These are phyloP conservation scores for Pelobates cultripes DNA, from an alignment of 2,797 vertebrate genomes.

Conservation along the genomic window DNA sequence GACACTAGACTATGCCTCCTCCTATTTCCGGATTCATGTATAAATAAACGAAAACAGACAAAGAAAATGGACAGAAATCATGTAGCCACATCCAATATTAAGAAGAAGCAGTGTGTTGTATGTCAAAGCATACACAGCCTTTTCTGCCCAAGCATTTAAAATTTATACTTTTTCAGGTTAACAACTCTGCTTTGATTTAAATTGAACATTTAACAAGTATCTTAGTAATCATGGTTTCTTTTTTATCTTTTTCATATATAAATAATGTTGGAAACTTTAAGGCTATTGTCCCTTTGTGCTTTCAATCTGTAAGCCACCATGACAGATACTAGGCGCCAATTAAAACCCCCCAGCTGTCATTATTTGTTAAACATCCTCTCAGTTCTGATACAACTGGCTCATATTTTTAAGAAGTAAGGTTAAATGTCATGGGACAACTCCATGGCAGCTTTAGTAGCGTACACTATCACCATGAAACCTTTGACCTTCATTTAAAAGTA, in stretches of 20 bases:
- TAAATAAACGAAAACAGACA: no score
- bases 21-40: no score
- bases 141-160: no score
- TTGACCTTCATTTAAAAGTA: neutral
- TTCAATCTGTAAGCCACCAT: slow-evolving; percentile 15
- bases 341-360: slow-evolving; percentile 25
- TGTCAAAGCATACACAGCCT: no score
- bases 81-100: no score
- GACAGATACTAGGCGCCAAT: slow-evolving; percentile 11
- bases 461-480: neutral
- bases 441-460: neutral
- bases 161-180: no score
- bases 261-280: slow-evolving; percentile 38
- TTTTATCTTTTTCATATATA: neutral
- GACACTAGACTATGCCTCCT: no score
- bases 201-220: no score
- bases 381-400: slow-evolving; percentile 29
- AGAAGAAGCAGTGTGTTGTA: no score
- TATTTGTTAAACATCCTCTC: slow-evolving; percentile 36
- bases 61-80: no score
- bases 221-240: no score
- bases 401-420: slow-evolving; percentile 18
- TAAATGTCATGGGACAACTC: slow-evolving; percentile 41
- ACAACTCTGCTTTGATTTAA: no score
- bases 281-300: slow-evolving; percentile 28